Conservation (phyloP, 2,888 invertebrate genomes). For the Philopedon plagiatum region DNA sequence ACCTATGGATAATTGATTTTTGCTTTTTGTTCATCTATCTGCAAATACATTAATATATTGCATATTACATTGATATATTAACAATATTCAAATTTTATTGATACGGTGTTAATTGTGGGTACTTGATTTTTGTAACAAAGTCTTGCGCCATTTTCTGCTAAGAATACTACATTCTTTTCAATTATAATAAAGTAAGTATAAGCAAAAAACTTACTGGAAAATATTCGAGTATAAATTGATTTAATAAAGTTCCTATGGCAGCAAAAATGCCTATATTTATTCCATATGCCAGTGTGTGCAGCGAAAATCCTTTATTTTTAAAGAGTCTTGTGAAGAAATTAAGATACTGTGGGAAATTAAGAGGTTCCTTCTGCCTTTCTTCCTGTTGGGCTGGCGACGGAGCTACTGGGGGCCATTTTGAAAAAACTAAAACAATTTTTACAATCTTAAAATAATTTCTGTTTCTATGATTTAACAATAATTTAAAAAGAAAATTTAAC, state of each 20-base stretch:
- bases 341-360: slow-evolving; percentile 35
- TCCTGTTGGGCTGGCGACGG: slow-evolving; percentile 71
- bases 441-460: no score
- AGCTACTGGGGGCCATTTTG: slow-evolving; percentile 71
- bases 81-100: no score
- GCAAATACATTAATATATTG: no score
- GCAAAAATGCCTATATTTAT: slow-evolving; percentile 97
- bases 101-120: no score
- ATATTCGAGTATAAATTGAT: slow-evolving; percentile 85
- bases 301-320: slow-evolving; percentile 75
- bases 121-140: no score
- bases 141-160: no score
- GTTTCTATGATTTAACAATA: no score
- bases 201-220: slow-evolving; percentile 76
- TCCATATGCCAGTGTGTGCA: slow-evolving; percentile 88
- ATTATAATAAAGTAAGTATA: no score
- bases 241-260: slow-evolving; percentile 93
- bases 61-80: not conserved
- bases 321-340: slow-evolving; percentile 18
- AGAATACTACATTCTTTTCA: no score
- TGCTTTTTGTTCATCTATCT: no score
- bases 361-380: slow-evolving; percentile 57
- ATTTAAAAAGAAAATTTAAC: no score
- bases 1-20: no score
- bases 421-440: slow-evolving; percentile 72